Evolutionary conservation across 2,113 vertebrate genomes (phyloP), one percentile per base, ranked within the genome.

Genomic region (Pitta sordida): DNA sequence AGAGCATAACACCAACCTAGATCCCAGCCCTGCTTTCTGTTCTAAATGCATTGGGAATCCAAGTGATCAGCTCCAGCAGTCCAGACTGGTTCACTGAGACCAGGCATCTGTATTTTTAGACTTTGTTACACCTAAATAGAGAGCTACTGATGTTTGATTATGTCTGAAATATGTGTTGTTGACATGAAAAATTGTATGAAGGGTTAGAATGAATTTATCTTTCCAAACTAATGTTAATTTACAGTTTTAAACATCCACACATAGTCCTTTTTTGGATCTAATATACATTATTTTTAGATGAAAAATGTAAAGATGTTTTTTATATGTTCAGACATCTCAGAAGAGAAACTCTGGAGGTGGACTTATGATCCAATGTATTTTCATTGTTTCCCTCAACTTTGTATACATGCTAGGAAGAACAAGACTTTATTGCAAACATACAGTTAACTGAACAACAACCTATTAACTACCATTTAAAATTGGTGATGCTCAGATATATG

Each of bases 201-300:
- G 9, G 3, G 15, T 67, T 70, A 43, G 13, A 92, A 79, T 41
- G 0, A 75, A 67, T 8, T 62, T 43, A 2, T 34, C 3, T 67
- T 52, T 58, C 30, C 4, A 55, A 76, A 86, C 29, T 23, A 29
- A n/a, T 23, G 14, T 56, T 69, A 43, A 43, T 43, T 53, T 64
- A 19, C 14, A 17, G 9, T n/a, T 87, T n/a, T 20, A 81, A 59
- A 29, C 4, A 2, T 7, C 0, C 2, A 3, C 6, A 7, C 6
- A 21, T 8, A 63, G 39, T 13, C 0, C 56, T 56, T 62, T 34
- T 64, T 52, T 67, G 7, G 3, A 27, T 63, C 15, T 17, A 39
- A 22, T 32, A 1, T 1, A 12, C 29, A 22, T 56, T 39, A 12
- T 5, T 46, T n/a, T 29, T 67, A 44, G 11, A n/a, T 9, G 1